These are phyloP conservation scores for Phenganax subtilis DNA, from an alignment of 92 coral and sea anemone species.

Conservation along the genomic window DNA sequence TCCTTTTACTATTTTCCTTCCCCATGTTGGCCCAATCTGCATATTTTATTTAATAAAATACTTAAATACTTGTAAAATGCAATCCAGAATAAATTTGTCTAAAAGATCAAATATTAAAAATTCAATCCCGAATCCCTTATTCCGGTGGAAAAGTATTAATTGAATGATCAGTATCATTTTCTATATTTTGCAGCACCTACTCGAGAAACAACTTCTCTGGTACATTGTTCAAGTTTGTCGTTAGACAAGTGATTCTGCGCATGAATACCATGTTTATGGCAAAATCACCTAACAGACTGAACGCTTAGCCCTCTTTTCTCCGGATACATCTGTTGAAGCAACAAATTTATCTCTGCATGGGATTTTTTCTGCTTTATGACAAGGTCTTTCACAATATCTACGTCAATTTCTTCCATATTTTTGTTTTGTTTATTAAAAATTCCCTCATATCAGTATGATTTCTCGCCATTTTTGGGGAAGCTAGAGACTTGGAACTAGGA, in stretches of 20 bases:
- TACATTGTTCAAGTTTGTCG: conserved; percentile 46
- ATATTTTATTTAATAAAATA: too few relatives aligned
- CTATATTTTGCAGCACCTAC: conserved; percentile 11
- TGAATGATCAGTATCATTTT: too few relatives aligned
- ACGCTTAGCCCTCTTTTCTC: conserved; percentile 45
- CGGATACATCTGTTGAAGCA: conserved; percentile 40
- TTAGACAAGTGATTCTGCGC: conserved; percentile 38
- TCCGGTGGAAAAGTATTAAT: too few relatives aligned
- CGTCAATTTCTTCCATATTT: too few relatives aligned
- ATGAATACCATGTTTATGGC: conserved; percentile 41
- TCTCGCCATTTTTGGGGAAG: too few relatives aligned
- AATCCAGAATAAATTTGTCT: too few relatives aligned
- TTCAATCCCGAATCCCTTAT: too few relatives aligned
- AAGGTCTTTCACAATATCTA: background rate
- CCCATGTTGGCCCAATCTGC: conserved; percentile 57
- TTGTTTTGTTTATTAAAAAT: too few relatives aligned
- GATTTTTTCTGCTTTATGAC: conserved; percentile 8
- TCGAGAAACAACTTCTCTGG: conserved; percentile 41
- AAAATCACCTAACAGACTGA: conserved; percentile 44
- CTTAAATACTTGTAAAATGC: too few relatives aligned
- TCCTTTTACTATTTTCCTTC: conserved; percentile 55
- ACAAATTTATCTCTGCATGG: conserved; percentile 34
- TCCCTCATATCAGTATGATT: too few relatives aligned
- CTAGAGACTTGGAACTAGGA: too few relatives aligned
- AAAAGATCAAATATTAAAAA: too few relatives aligned